Evolutionary conservation across 2,797 vertebrate species (phyloP).

Genomic region (Galagoides demidoff): DNA sequence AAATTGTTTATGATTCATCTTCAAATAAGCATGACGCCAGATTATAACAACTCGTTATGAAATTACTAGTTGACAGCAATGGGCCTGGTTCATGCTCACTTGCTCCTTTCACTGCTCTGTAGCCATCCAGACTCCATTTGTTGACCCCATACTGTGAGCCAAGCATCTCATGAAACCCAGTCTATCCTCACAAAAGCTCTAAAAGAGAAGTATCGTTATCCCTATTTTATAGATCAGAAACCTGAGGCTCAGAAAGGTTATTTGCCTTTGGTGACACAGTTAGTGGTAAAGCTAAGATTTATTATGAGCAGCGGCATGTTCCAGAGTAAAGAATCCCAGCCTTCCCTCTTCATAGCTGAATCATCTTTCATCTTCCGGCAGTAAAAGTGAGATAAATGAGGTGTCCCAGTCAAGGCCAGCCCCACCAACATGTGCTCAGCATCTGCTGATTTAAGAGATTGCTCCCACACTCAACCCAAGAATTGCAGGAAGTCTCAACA

Average conservation of each 20-base stretch:
- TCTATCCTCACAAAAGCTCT: background rate
- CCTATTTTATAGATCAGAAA: conserved; percentile 28
- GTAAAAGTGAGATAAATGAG: background rate
- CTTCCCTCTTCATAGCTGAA: background rate
- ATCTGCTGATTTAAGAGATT: background rate
- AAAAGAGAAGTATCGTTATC: background rate
- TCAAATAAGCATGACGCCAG: background rate
- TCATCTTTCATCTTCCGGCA: background rate
- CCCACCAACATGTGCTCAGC: background rate
- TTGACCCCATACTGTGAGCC: background rate
- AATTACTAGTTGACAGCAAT: conserved; percentile 28
- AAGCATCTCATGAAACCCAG: background rate
- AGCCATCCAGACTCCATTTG: background rate
- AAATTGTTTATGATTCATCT: background rate
- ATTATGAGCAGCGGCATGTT: background rate
- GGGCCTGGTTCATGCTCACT: background rate
- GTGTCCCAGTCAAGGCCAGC: background rate
- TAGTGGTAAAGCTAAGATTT: background rate
- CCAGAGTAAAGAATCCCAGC: background rate
- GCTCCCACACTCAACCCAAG: background rate
- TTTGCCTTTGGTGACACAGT: background rate
- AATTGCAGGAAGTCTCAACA: background rate
- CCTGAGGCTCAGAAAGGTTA: background rate
- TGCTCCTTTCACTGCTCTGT: background rate
- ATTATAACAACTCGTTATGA: background rate